Conservation (phyloP, 2,797 vertebrate genomes). For the Gorsachius magnificus region DNA sequence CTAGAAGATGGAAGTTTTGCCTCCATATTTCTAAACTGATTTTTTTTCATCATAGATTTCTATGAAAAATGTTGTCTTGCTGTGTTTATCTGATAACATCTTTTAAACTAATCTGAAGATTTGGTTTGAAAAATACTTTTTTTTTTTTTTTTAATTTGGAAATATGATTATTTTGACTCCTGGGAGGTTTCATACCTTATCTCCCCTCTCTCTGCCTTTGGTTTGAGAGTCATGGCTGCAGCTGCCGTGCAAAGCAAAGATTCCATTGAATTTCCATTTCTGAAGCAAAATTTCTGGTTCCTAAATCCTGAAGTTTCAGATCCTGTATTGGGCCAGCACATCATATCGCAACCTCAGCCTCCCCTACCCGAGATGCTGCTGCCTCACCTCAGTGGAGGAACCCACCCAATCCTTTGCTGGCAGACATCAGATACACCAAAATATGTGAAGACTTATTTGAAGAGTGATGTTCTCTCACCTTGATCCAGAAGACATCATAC, state of each 20-base stretch:
- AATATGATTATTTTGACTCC: not conserved
- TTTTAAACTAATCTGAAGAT: not conserved
- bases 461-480: not conserved
- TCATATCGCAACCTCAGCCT: not conserved
- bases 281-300: not conserved
- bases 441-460: not conserved
- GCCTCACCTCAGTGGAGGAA: rapidly evolving
- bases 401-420: not conserved
- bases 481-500: not conserved
- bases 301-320: not conserved
- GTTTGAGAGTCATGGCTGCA: not conserved
- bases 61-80: not conserved
- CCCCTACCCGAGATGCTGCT: rapidly evolving
- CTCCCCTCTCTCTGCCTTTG: not conserved
- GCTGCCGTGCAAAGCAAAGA: not conserved
- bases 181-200: not conserved
- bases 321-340: not conserved
- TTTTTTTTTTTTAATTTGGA: not conserved
- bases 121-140: not conserved
- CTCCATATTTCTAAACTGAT: not conserved
- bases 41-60: not conserved
- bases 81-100: not conserved
- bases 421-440: not conserved
- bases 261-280: not conserved
- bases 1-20: not conserved